A percentile compares a stretch with the other conserved stretches of the same genome.
Conservation (phyloP, 2,113 vertebrate genomes). For the Ammodytes dubius region DNA sequence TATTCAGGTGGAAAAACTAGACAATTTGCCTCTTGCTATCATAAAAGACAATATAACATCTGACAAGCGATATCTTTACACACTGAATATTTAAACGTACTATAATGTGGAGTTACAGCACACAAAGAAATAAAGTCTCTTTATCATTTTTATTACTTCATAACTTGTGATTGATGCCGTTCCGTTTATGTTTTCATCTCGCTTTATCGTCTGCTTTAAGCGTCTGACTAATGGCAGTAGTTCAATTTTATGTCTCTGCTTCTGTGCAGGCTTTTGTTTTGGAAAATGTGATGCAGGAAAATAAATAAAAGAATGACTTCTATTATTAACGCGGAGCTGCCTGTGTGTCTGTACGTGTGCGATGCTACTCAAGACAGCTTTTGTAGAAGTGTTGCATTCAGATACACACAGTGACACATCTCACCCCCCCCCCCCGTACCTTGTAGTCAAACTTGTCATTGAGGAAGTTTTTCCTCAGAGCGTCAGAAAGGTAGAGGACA, state of each 20-base stretch:
- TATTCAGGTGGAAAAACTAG: background rate
- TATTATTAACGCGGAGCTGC: background rate
- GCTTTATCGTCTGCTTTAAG: background rate
- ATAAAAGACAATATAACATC: no score
- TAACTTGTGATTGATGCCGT: background rate
- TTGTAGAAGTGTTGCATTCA: background rate
- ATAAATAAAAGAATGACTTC: background rate
- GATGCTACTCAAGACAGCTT: background rate
- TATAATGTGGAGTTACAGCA: no score
- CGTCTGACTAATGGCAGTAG: background rate
- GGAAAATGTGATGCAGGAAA: background rate
- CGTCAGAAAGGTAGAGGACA: constrained; percentile 97
- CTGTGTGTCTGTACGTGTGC: background rate
- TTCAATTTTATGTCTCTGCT: background rate
- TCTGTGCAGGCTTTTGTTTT: constrained; percentile 17
- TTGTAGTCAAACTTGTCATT: constrained; percentile 98
- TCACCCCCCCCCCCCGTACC: constrained; percentile 75
- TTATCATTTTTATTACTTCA: background rate
- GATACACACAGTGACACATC: background rate
- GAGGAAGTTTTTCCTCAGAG: constrained; percentile 97
- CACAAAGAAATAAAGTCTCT: background rate
- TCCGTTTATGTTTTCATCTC: background rate
- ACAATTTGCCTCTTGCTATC: background rate
- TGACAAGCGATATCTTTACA: no score
- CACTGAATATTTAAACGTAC: background rate